Evolutionary conservation across 2,113 vertebrate genomes (phyloP), one percentile per base, ranked within the genome.

Genomic region (Cichladusa arquata): DNA sequence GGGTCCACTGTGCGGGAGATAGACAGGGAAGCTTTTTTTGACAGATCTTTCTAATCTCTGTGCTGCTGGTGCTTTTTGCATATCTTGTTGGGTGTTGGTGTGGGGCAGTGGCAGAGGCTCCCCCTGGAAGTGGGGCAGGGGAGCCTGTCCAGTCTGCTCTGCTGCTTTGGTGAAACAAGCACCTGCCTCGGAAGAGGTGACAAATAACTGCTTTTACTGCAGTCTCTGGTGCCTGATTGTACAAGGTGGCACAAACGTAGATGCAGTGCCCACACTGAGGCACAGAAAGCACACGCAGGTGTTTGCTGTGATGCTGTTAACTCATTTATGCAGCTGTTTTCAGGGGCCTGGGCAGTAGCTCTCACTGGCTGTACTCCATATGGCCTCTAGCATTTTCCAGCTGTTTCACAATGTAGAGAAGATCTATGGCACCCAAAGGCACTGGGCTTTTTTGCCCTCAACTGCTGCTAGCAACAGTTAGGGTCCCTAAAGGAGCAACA

Each of bases 11-110:
- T 93, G 81, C 0, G 0, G n/a, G 51, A 80, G 53, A 70, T 65
- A 81, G 84, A 34, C 72, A 40, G 36, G 54, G 57, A 82, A 76
- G 86, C 24, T 84, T 96, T 96, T 82, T 95, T 79, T 92, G 48
- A 77, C 42, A 8, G 38, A 17, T 76, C 48, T 79, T 70, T 92
- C 58, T 80, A 84, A 94, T 93, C 85, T 88, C 67, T 81, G 3
- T 51, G 31, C 82, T 88, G 67, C 81, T 42, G 44, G 77, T 1
- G 3, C 29, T 81, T 92, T 90, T 79, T 86, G 64, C 33, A 4
- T 64, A 28, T 81, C 53, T 54, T 56, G 26, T 73, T 7, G 8
- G 14, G 58, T 81, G 57, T 61, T 12, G 2, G 23, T 16, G 8
- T 44, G 19, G 42, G 26, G 38, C 31, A 71, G 11, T 54, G 60